These are phyloP conservation scores for Ditula angustiorana DNA, from an alignment of 2,888 invertebrate genomes.

Conservation along the genomic window DNA sequence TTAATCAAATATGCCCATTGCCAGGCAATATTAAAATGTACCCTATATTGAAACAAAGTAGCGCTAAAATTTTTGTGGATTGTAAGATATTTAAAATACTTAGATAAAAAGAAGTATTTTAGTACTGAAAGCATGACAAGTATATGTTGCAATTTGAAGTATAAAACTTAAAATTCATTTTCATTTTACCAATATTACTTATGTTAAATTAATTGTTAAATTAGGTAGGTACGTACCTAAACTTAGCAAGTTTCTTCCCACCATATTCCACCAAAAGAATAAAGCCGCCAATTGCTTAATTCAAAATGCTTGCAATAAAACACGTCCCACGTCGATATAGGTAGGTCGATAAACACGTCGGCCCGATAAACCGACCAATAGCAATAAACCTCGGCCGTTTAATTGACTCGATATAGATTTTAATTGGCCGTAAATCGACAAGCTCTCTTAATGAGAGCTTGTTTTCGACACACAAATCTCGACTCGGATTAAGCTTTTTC, in stretches of 20 bases:
- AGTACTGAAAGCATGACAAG: too few species aligned
- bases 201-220: too few species aligned
- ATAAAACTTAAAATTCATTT: too few species aligned
- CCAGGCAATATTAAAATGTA: too few species aligned
- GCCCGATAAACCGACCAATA: conserved; percentile 69
- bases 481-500: conserved; percentile 58
- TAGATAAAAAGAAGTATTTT: too few species aligned
- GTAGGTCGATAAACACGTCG: conserved; percentile 47
- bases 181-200: too few species aligned
- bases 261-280: not conserved
- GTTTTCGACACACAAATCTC: conserved; percentile 59
- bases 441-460: conserved; percentile 65
- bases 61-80: too few species aligned
- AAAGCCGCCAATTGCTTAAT: conserved; percentile 37
- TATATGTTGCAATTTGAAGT: too few species aligned
- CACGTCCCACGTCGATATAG: conserved; percentile 13
- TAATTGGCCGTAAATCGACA: conserved; percentile 78
- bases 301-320: conserved; percentile 15
- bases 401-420: conserved; percentile 80
- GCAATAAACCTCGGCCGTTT: conserved; percentile 75
- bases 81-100: too few species aligned
- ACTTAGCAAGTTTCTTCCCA: not conserved
- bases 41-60: too few species aligned
- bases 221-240: too few species aligned
- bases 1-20: too few species aligned